phyloP scores from a whole-genome alignment of 2,113 vertebrate species.

The Sinosuthora webbiana region DNA sequence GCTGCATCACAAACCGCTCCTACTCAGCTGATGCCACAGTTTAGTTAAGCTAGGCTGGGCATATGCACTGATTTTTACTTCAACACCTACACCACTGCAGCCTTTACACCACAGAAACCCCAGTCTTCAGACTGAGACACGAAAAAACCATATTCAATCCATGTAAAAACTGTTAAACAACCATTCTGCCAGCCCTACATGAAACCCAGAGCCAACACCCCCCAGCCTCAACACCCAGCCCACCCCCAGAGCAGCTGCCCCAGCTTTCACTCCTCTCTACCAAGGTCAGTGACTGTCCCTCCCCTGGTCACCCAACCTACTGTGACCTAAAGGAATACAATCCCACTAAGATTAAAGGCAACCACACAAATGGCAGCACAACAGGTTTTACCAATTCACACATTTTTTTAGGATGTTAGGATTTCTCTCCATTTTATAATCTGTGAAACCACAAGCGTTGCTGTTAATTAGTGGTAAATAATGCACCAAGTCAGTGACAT shows the following conservation, averaged over 20 bases:
- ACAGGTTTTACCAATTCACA: neutral
- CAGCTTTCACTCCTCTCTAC: neutral
- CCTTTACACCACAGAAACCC: neutral
- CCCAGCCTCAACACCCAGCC: neutral
- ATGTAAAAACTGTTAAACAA: neutral
- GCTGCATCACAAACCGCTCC: neutral
- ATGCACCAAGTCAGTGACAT: neutral
- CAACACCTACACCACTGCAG: neutral
- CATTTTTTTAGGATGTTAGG: fast-evolving
- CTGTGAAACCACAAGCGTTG: neutral
- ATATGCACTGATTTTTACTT: fast-evolving
- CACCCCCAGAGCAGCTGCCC: neutral
- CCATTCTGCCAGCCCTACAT: fast-evolving
- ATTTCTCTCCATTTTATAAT: neutral
- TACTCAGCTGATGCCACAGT: fast-evolving
- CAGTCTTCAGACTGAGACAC: fast-evolving
- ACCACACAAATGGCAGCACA: neutral
- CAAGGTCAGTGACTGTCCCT: neutral
- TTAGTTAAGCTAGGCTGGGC: neutral
- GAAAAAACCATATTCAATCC: fast-evolving
- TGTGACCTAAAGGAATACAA: neutral
- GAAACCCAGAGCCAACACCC: neutral
- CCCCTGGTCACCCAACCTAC: neutral
- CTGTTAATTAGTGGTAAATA: neutral
- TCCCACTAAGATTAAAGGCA: neutral